Evolutionary conservation across 2,113 vertebrate species (phyloP).

Genomic region (Eurypyga helias): DNA sequence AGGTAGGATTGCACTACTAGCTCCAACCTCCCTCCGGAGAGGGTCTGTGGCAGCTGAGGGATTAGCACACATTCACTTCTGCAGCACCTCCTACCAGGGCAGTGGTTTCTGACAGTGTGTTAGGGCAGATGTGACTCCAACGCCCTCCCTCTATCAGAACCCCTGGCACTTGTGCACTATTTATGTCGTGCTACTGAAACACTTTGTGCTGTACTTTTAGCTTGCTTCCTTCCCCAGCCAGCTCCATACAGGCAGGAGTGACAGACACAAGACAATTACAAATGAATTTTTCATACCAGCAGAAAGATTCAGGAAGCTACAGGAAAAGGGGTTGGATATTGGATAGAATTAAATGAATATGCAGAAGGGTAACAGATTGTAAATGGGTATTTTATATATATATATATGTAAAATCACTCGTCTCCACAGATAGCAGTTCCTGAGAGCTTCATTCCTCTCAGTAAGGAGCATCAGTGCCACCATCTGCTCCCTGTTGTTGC

Average conservation of each 20-base stretch:
- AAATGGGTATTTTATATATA: neutral
- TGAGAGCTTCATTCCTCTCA: neutral
- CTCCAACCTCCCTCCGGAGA: neutral
- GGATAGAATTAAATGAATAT: neutral
- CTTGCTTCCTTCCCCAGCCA: neutral
- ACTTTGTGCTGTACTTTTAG: neutral
- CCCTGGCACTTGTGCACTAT: neutral
- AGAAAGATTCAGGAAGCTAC: neutral
- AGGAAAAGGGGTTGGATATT: neutral
- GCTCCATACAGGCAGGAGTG: neutral
- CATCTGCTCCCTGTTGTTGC: constrained; percentile 10
- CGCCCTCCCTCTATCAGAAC: neutral
- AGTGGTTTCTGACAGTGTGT: neutral
- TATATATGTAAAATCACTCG: neutral
- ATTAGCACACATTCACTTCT: neutral
- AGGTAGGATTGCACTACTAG: neutral
- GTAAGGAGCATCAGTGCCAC: neutral
- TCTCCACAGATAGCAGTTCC: neutral
- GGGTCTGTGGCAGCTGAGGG: neutral
- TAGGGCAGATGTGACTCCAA: neutral
- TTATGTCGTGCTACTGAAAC: neutral
- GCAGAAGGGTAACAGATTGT: neutral
- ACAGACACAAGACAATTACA: accelerated
- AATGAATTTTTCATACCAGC: neutral
- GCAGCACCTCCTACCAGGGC: neutral